These are phyloP conservation scores for Scaptomyza tumidula DNA, from an alignment of 2,888 invertebrate genomes.

Conservation along the genomic window DNA sequence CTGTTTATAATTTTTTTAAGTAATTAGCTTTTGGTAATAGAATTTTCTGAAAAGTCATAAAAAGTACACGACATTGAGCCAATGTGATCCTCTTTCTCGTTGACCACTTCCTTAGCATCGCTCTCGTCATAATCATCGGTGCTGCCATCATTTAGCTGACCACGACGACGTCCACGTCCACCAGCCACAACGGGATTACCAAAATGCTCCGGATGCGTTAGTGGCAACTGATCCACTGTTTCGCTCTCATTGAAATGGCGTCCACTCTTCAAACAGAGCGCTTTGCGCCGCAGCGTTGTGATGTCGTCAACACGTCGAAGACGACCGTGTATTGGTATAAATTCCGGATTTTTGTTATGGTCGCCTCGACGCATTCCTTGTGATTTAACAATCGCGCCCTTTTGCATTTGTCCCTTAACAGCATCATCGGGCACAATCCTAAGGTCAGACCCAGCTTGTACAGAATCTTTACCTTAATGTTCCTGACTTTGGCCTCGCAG, in stretches of 20 bases:
- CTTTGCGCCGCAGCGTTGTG: constrained; percentile 95
- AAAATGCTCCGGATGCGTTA: constrained; percentile 99
- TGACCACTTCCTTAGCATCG: constrained; percentile 88
- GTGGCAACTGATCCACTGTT: constrained; percentile 97
- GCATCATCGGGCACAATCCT: constrained; percentile 95
- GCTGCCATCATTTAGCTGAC: constrained; percentile 85
- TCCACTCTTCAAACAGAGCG: constrained; percentile 97
- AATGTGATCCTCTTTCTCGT: constrained; percentile 87
- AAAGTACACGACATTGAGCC: too few relatives aligned
- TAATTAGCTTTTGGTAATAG: too few relatives aligned
- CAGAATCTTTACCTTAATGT: constrained; percentile 97
- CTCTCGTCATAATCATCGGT: constrained; percentile 86
- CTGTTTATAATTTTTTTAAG: too few relatives aligned
- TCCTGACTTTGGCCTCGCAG: constrained; percentile 98
- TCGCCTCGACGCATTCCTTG: constrained; percentile 93
- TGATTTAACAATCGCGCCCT: constrained; percentile 95
- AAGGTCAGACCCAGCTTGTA: constrained; percentile 90
- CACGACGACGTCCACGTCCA: constrained; percentile 87
- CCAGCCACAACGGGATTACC: constrained; percentile 97
- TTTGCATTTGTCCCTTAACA: constrained; percentile 90
- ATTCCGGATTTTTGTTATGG: constrained; percentile 97
- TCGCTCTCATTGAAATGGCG: constrained; percentile 98
- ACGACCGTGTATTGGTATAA: constrained; percentile 99
- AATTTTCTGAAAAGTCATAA: too few relatives aligned
- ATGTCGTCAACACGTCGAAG: constrained; percentile 99